Base-by-base conservation (phyloP, 2,888 invertebrate species). In the Tetrapedia diversipes region DNA sequence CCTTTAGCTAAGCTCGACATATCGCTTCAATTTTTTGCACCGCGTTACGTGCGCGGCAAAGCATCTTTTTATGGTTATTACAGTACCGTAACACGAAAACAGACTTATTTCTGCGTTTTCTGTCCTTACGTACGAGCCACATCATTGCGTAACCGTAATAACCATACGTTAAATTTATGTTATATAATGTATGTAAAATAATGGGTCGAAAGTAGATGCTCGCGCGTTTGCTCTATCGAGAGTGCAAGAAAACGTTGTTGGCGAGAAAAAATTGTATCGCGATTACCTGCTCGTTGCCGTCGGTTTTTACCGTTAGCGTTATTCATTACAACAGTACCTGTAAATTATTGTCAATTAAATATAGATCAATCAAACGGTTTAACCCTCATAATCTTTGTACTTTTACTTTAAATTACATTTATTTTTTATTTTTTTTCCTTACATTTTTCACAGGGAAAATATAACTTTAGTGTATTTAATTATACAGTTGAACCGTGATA, bases 41-140 rank as follows among this genome's bases (percentile, higher is more conserved):
- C 8, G 24, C 19, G 22, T 54, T 60, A 54, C 70, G 60, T 45
- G 41, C 4, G 16, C 32, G 41, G 53, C 27, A 14, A 27, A 37
- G 16, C 67, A 73, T 60, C 72, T 54, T 73, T 71, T 67, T 67
- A 73, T 61, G 57, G 53, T 67, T 61, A 61, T 72, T 56, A n/a
- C 24, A 53, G 54, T 27, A 60, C 34, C 45, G 16, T 61, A 56
- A 67, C 72, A 67, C 24, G 67, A 61, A 60, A 67, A 43, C 32
- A 73, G 54, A 54, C 56, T 54, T 49, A 45, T 11, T 10, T 11
- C 56, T 59, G 34, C 47, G 37, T 39, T 51, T 41, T 45, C 43
- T 27, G 59, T 66, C 43, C 41, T 53, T 53, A 53, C 37, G 43
- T 59, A 41, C 56, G 51, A 43, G 41, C 57, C 6, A 34, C 22